phyloP scores from a whole-genome alignment of 1,140 invertebrate genomes.

The Musca vetustissima region DNA sequence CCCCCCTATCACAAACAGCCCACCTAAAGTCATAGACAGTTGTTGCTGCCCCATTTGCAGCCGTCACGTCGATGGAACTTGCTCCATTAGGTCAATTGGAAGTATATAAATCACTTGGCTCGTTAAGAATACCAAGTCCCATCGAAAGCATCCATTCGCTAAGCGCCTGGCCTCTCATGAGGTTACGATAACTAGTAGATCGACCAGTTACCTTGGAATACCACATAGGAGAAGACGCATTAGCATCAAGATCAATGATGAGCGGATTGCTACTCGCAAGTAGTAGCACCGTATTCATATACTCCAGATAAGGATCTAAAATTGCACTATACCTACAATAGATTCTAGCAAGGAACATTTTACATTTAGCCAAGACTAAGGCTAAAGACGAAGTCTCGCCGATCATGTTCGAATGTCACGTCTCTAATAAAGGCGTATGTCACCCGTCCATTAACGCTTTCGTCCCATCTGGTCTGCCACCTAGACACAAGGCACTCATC shows the following conservation, averaged over 20 bases:
- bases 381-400: too few species aligned
- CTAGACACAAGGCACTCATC: too few species aligned
- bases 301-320: conserved; percentile 23
- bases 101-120: conserved; percentile 25
- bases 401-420: too few species aligned
- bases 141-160: background rate
- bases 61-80: conserved; percentile 14
- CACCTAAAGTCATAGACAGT: conserved; percentile 17
- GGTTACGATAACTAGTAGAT: background rate
- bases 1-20: background rate
- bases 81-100: conserved; percentile 2
- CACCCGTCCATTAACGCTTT: too few species aligned
- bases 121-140: conserved; percentile 9
- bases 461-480: too few species aligned
- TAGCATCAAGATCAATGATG: conserved; percentile 21
- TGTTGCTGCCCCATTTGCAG: conserved; percentile 26
- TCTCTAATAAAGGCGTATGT: too few species aligned
- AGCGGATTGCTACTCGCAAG: conserved; percentile 8
- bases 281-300: conserved; percentile 19
- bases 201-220: conserved; percentile 10
- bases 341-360: conserved; percentile 16
- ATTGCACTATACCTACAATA: conserved; percentile 27
- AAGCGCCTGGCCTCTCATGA: background rate
- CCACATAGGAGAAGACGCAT: conserved; percentile 25
- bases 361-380: too few species aligned